phyloP scores from a whole-genome alignment of 1,140 invertebrate species.

The Acyrthosiphon pisum region DNA sequence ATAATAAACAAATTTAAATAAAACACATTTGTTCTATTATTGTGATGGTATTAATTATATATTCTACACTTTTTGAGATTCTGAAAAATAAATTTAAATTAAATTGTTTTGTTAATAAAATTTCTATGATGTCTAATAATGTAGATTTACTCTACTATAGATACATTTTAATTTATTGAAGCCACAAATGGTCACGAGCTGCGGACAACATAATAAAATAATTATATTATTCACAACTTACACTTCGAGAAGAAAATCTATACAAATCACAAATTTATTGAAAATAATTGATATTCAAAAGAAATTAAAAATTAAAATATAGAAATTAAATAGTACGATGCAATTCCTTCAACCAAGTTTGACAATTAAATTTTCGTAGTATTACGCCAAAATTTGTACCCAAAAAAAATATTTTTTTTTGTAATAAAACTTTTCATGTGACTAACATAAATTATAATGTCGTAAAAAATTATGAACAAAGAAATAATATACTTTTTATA shows the following conservation, averaged over 20 bases:
- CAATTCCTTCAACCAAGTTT: neutral
- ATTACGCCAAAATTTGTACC: neutral
- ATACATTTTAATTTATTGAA: neutral
- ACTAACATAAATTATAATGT: too few relatives aligned
- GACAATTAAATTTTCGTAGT: neutral
- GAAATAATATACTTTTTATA: neutral
- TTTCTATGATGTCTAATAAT: neutral
- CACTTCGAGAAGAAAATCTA: neutral
- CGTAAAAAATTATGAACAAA: too few relatives aligned
- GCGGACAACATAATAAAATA: neutral
- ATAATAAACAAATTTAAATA: neutral
- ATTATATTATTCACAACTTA: neutral
- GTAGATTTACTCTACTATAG: neutral
- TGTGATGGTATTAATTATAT: neutral
- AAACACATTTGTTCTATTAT: neutral
- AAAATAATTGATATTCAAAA: neutral
- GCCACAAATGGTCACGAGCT: neutral
- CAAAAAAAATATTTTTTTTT: neutral
- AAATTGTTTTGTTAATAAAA: neutral
- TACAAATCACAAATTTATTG: neutral
- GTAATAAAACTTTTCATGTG: neutral
- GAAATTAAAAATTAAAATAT: neutral
- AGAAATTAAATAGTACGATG: neutral
- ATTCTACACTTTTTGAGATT: neutral
- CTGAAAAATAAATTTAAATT: neutral